These are phyloP conservation scores for Brachionus sp. DNA, from an alignment of 1,140 invertebrate genomes.

Conservation along the genomic window DNA sequence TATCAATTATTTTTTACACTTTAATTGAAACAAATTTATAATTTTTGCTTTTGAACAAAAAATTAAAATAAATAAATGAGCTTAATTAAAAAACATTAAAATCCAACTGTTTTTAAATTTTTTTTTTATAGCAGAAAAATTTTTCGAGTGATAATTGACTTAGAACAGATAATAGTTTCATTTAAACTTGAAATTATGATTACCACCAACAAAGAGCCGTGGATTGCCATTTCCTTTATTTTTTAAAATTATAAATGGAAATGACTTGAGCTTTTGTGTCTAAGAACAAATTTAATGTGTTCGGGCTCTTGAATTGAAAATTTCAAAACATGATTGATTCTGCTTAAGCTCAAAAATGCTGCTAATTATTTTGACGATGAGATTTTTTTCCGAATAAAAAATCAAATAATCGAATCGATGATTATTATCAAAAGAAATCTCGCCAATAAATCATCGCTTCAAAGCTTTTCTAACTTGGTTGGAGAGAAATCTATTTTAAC, in stretches of 20 bases:
- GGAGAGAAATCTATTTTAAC: not conserved
- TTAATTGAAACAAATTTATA: slow-evolving; percentile 10
- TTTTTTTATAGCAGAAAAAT: not conserved
- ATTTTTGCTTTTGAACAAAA: not conserved
- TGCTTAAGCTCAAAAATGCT: not conserved
- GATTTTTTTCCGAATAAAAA: not conserved
- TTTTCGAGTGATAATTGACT: slow-evolving; percentile 38
- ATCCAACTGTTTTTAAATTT: slow-evolving; percentile 4
- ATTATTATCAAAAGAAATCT: slow-evolving; percentile 13
- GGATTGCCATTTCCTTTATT: not conserved
- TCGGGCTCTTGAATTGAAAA: slow-evolving; percentile 10
- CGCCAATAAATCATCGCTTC: slow-evolving; percentile 30
- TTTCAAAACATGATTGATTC: not conserved
- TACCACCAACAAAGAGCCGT: slow-evolving; percentile 21
- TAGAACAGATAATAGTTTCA: slow-evolving; percentile 30
- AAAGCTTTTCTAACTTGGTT: not conserved
- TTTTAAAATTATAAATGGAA: not conserved
- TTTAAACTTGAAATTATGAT: not conserved
- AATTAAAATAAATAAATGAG: slow-evolving; percentile 6
- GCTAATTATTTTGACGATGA: not conserved
- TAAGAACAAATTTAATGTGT: slow-evolving; percentile 31
- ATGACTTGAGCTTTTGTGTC: not conserved
- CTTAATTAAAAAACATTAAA: slow-evolving; percentile 45
- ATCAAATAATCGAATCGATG: not conserved
- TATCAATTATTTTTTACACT: not conserved